These are phyloP conservation scores for Cactoblastis cactorum DNA, from an alignment of 2,888 invertebrate species.

Conservation along the genomic window DNA sequence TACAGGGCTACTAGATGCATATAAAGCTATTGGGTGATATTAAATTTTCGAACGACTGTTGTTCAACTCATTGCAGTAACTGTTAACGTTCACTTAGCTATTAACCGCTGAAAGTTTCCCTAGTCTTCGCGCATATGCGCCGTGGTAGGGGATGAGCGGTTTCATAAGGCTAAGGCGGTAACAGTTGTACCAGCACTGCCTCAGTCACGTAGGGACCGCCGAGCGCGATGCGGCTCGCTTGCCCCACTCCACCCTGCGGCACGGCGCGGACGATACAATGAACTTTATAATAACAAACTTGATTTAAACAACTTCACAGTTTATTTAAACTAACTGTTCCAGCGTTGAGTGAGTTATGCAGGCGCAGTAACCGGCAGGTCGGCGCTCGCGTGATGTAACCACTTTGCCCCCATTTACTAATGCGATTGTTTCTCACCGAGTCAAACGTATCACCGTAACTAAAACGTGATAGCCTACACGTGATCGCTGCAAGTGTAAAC, in stretches of 20 bases:
- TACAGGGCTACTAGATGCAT: not conserved
- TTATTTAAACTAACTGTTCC: not conserved
- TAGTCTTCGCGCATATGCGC: constrained; percentile 30
- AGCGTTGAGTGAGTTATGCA: not conserved
- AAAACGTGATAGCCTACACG: constrained; percentile 31
- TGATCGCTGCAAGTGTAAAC: constrained; percentile 26
- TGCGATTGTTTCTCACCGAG: constrained; percentile 48
- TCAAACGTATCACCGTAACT: constrained; percentile 29
- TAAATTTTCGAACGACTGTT: not conserved
- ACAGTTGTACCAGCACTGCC: constrained; percentile 19
- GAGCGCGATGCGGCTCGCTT: constrained; percentile 30
- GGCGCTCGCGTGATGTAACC: constrained; percentile 49
- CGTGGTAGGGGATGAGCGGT: constrained; percentile 28
- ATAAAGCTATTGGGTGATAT: not conserved
- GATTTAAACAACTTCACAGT: not conserved
- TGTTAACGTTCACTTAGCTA: constrained; percentile 10
- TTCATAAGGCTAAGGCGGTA: constrained; percentile 24
- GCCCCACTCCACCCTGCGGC: constrained; percentile 16
- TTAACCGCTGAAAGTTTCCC: constrained; percentile 21
- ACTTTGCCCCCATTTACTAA: constrained; percentile 53
- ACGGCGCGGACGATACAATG: constrained; percentile 33
- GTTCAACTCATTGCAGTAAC: not conserved
- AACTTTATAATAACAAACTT: constrained; percentile 23
- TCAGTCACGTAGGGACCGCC: constrained; percentile 41
- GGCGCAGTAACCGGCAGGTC: constrained; percentile 16